These are phyloP conservation scores for Mesembrinibis cayennensis DNA, from an alignment of 2,113 vertebrate species.

Conservation along the genomic window DNA sequence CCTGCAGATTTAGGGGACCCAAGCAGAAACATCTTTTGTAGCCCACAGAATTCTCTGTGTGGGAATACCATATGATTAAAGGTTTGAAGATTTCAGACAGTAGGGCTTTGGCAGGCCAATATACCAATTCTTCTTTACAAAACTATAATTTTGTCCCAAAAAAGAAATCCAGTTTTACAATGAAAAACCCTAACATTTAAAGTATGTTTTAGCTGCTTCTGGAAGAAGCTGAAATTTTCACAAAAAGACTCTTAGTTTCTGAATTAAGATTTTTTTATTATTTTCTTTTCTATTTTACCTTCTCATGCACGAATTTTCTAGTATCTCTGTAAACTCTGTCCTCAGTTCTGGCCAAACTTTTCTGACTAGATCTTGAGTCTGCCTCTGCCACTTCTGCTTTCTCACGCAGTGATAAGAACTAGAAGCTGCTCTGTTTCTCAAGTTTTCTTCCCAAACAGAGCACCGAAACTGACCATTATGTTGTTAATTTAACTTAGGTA, in stretches of 20 bases:
- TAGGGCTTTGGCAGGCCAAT: background rate
- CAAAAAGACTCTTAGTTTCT: background rate
- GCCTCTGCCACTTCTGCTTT: background rate
- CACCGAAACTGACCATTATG: background rate
- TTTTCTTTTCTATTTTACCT: background rate
- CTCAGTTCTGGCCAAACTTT: background rate
- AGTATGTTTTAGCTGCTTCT: background rate
- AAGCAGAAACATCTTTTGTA: background rate
- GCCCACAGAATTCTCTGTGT: background rate
- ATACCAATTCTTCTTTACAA: background rate
- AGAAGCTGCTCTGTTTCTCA: background rate
- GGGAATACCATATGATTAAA: background rate
- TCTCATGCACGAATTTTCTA: background rate
- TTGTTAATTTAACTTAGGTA: background rate
- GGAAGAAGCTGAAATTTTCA: background rate
- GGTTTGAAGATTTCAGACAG: background rate
- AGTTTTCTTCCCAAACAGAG: background rate
- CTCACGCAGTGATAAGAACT: background rate
- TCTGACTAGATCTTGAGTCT: background rate
- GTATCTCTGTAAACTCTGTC: background rate
- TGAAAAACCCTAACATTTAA: background rate
- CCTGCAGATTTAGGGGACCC: background rate
- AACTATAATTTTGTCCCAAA: slow-evolving; percentile 20
- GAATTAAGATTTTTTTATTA: background rate
- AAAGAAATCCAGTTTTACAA: background rate